Evolutionary conservation across 92 coral and sea anemone genomes (phyloP), one percentile per base, ranked within the genome.

Genomic region (Epizoanthus rinbou): DNA sequence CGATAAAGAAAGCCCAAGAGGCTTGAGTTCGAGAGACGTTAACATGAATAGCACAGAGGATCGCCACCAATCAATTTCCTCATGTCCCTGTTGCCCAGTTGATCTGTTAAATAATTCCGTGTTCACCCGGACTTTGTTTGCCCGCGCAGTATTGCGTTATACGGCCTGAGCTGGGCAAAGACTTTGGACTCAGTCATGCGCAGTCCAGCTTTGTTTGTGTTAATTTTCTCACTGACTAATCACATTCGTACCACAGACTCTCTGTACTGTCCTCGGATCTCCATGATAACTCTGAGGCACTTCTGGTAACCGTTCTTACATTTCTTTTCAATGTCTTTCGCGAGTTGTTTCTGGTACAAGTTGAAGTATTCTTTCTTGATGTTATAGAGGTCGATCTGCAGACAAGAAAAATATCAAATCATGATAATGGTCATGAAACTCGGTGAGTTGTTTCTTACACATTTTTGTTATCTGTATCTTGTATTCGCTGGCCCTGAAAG

Each of bases 331-430:
- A 92, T 73, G 67, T 86, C 90, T 68, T 92, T 91, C 69, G 87
- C 62, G 43, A 92, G 91, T 5, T 85, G 92, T 58, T 67, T 84
- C 41, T 87, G 87, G 80, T 88, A 79, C 22, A 71, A 39, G 60
- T 87, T 73, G 39, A 90, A 85, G 63, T 79, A 92, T 75, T 88
- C 97, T 74, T 88, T 90, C 64, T 87, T 92, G 90, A 92, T 92
- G 73, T 88, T 87, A 75, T 92, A 92, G 68, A 92, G 92, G 86
- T 92, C 97, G 43, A 82, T 86, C 97, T 92, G 74, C 18, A 80
- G 70, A 52, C 22, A 41, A 31, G 76, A 71, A 74, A 69, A 15
- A 66, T 60, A 57, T 15, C 16, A 8, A 62, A 25, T n/a, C 66
- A 73, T 3, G 22, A 22, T 53, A 10, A 73, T 6, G 5, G 14